These are phyloP conservation scores for Dermochelys coriacea DNA, from an alignment of 2,797 vertebrate genomes.

Conservation along the genomic window DNA sequence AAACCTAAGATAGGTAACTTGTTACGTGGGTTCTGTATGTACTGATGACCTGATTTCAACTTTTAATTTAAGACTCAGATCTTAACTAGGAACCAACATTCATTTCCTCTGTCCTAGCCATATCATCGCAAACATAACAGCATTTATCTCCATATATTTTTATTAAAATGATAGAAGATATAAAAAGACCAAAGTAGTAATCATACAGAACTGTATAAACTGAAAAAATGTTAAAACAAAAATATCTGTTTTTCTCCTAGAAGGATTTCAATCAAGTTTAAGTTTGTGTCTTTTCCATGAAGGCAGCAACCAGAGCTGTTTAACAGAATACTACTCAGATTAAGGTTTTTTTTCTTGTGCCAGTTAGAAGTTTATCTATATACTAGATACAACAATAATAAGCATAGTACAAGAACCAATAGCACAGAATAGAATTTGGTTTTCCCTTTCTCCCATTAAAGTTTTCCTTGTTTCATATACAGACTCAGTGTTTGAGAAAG, in stretches of 20 bases:
- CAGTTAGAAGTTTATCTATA: neutral
- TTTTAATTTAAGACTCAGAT: conserved; percentile 34
- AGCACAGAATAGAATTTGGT: too few species aligned
- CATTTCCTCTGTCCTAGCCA: neutral
- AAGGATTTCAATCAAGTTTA: conserved; percentile 15
- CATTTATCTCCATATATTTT: neutral
- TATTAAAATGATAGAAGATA: neutral
- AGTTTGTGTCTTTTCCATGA: neutral
- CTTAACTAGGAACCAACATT: conserved; percentile 1
- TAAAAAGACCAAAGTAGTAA: neutral
- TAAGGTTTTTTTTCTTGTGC: neutral
- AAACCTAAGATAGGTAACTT: neutral
- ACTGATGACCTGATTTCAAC: neutral
- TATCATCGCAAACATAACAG: neutral
- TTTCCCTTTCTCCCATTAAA: too few species aligned
- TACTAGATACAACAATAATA: too few species aligned
- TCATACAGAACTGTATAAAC: neutral
- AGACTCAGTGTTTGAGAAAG: too few species aligned
- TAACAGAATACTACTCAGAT: neutral
- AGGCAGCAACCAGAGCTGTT: neutral
- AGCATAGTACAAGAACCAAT: too few species aligned
- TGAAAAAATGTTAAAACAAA: conserved; percentile 20
- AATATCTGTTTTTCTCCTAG: neutral
- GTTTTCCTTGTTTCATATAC: too few species aligned
- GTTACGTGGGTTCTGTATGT: neutral